Base-by-base conservation (phyloP, 2,888 invertebrate species). In the Electrophaes corylata region DNA sequence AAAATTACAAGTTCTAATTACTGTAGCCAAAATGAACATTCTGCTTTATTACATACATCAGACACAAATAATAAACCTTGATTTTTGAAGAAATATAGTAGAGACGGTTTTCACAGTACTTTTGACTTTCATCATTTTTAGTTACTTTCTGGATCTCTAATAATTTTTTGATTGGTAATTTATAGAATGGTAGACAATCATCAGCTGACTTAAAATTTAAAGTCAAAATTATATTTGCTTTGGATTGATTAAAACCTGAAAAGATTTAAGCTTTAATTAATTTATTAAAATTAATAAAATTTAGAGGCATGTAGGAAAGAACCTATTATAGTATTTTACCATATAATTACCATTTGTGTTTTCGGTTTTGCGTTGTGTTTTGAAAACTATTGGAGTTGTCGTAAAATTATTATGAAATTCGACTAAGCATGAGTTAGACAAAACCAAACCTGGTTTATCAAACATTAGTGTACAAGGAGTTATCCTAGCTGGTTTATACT, bases 61-160 rank as follows among this genome's bases (percentile, higher is more conserved):
- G 5, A 20, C 3, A 5, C 3, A 29, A 29, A 29, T 26, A 26
- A 2, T 6, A 6, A 74, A 93, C 88, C 69, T 92, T 77, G 12
- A 94, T 73, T 40, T 78, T 77, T 19, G 91, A 80, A 55, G 93
- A 86, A 58, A 94, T 84, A 69, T 91, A 94, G 69, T 94, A 93
- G n/a, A 94, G 78, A 50, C 94, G 91, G 75, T 93, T 94, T 53
- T 77, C 74, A 62, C 88, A 87, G 57, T 81, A 84, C 1, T 92
- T 79, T 46, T 78, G 68, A 2, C 66, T 67, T 5, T 78, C 66
- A 77, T 94, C 94, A 47, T 79, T 75, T 71, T 81, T 72, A 29
- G 84, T 88, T 18, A 72, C 72, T 70, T 78, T 82, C 49, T 75
- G 77, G 56, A 92, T 77, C 63, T 79, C 78, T 10, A 78, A 23